phyloP scores from a whole-genome alignment of 2,113 vertebrate species.

The Lepus europaeus region DNA sequence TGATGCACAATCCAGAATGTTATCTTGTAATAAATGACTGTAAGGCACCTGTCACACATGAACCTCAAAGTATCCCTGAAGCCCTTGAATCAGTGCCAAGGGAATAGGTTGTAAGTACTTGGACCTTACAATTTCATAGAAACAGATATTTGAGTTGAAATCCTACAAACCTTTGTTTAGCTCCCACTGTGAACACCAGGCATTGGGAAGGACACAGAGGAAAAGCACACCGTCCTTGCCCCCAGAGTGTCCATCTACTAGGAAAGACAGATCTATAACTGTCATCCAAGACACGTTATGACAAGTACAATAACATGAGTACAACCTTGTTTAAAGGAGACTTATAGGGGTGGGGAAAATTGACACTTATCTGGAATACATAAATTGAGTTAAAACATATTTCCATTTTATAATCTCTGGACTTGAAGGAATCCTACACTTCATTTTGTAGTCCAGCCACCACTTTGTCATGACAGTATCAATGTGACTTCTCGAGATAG shows the following conservation, averaged over 20 bases:
- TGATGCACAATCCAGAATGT: slow-evolving; percentile 35
- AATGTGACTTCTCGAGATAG: not conserved
- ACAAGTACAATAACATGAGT: not conserved
- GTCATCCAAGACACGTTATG: not conserved
- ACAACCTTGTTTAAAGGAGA: not conserved
- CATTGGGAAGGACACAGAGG: not conserved
- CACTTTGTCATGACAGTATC: slow-evolving; percentile 43
- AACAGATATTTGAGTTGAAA: slow-evolving; percentile 45
- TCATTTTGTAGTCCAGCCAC: slow-evolving; percentile 13
- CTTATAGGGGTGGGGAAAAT: not conserved
- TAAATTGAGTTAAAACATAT: slow-evolving; percentile 50
- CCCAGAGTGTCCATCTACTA: slow-evolving; percentile 18
- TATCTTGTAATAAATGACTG: slow-evolving; percentile 44
- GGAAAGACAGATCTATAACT: slow-evolving; percentile 24
- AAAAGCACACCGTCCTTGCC: slow-evolving; percentile 12
- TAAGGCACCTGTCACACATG: slow-evolving; percentile 43
- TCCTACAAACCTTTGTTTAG: slow-evolving; percentile 23
- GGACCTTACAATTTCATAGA: slow-evolving; percentile 10
- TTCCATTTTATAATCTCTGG: slow-evolving; percentile 28
- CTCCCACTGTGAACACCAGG: not conserved
- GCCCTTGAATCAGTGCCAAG: slow-evolving; percentile 26
- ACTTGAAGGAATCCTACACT: slow-evolving; percentile 13
- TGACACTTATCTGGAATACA: slow-evolving; percentile 30
- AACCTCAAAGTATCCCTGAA: slow-evolving; percentile 61
- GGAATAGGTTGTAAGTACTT: slow-evolving; percentile 10